Evolutionary conservation across 2,113 vertebrate genomes (phyloP).

Genomic region (Climacteris rufus): DNA sequence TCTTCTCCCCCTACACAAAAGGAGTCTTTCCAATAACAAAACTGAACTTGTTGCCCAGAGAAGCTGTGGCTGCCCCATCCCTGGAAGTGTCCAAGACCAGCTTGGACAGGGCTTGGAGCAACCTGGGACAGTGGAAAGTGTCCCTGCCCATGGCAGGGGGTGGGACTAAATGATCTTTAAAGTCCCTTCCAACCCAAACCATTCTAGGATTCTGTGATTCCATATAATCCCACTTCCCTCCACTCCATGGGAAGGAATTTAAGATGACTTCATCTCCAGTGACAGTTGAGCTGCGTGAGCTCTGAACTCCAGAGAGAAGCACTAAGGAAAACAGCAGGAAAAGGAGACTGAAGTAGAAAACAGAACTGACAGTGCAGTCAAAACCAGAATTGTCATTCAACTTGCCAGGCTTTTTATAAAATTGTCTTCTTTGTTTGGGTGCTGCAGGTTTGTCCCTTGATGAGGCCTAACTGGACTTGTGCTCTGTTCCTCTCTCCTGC

Average conservation of each 20-base stretch:
- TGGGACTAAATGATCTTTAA: neutral
- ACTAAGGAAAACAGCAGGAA: neutral
- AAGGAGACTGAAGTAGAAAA: neutral
- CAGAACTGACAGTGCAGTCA: neutral
- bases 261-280: neutral
- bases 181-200: neutral
- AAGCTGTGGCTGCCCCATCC: neutral
- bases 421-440: too few species aligned
- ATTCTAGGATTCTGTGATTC: neutral
- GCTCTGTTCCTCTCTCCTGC: neutral
- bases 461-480: neutral
- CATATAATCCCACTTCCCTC: neutral
- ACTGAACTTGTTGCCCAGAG: neutral
- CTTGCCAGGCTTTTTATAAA: neutral
- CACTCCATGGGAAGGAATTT: neutral
- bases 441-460: neutral
- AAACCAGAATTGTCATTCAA: neutral
- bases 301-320: neutral
- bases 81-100: neutral
- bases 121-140: neutral
- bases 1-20: neutral
- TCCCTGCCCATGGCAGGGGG: neutral
- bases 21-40: neutral
- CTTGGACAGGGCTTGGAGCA: neutral
- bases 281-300: neutral